These are phyloP conservation scores for Neoaliturus tenellus DNA, from an alignment of 2,888 invertebrate species.

Conservation along the genomic window DNA sequence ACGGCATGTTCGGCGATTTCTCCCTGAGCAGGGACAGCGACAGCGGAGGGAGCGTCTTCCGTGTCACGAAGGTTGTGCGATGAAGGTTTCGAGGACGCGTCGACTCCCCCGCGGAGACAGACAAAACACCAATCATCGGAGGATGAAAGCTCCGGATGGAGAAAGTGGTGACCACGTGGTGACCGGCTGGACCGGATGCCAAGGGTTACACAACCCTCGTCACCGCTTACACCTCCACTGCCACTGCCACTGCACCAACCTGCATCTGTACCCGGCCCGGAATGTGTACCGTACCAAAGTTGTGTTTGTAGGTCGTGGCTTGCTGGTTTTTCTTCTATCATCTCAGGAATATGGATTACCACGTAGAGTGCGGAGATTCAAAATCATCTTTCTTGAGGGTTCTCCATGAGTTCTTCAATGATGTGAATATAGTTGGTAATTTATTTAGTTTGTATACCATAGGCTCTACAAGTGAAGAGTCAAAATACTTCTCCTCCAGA, in stretches of 20 bases:
- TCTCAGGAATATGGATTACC: no score
- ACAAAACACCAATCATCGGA: not conserved
- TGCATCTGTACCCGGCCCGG: no score
- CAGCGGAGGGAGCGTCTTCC: not conserved
- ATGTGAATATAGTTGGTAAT: no score
- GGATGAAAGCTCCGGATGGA: not conserved
- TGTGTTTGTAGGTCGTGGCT: no score
- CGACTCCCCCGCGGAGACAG: not conserved
- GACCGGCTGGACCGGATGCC: not conserved
- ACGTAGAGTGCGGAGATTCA: no score
- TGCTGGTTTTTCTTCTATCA: no score
- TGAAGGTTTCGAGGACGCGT: conserved; percentile 19
- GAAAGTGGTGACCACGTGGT: not conserved
- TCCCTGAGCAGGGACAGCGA: not conserved
- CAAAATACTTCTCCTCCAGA: no score
- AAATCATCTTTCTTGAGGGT: no score
- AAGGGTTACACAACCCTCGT: not conserved
- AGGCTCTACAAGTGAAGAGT: no score
- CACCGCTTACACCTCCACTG: not conserved
- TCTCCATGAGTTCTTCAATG: no score
- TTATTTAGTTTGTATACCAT: no score
- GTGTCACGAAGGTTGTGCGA: not conserved
- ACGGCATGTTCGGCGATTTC: not conserved
- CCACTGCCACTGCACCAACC: not conserved
- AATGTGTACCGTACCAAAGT: no score